A percentile compares a stretch with the other conserved stretches of the same genome.
Evolutionary conservation across 2,888 invertebrate species (phyloP).

Genomic region (Cactoblastis cactorum): DNA sequence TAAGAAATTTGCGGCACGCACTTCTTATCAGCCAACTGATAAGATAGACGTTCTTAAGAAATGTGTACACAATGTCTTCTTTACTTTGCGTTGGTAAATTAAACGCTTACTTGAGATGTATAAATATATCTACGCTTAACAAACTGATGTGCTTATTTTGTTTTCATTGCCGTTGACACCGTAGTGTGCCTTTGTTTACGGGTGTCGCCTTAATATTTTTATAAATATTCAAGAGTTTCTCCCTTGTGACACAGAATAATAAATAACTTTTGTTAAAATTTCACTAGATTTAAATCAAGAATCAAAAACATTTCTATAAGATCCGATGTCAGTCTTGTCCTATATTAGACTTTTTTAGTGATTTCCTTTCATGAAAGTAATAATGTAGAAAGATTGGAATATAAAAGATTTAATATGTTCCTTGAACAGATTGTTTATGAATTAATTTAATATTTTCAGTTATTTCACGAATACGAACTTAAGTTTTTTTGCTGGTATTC

Average conservation of each 20-base stretch:
- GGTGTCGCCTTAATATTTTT: not conserved
- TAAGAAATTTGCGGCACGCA: slow-evolving; percentile 34
- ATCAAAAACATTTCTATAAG: too few relatives aligned
- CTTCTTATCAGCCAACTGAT: slow-evolving; percentile 36
- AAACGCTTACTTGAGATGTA: not conserved
- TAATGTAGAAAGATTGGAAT: too few relatives aligned
- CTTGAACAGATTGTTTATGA: too few relatives aligned
- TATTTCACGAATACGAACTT: too few relatives aligned
- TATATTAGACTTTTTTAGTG: too few relatives aligned
- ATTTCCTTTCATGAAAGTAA: too few relatives aligned
- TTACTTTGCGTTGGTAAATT: not conserved
- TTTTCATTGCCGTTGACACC: slow-evolving; percentile 1
- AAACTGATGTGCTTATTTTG: not conserved
- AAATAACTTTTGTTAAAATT: not conserved
- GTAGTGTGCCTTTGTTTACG: not conserved
- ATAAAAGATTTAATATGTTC: too few relatives aligned
- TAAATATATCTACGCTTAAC: not conserved
- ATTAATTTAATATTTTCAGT: too few relatives aligned
- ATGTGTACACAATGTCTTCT: slow-evolving; percentile 6
- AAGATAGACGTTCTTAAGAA: slow-evolving; percentile 21
- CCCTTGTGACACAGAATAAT: not conserved
- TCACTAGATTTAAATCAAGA: too few relatives aligned
- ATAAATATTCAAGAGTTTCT: slow-evolving; percentile 8
- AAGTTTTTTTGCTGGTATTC: too few relatives aligned
- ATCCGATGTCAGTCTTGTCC: too few relatives aligned